Percentiles rank a stretch among this genome's conserved stretches.
phyloP scores from a whole-genome alignment of 2,797 vertebrate species.

The Ptychobarbus kaznakovi region DNA sequence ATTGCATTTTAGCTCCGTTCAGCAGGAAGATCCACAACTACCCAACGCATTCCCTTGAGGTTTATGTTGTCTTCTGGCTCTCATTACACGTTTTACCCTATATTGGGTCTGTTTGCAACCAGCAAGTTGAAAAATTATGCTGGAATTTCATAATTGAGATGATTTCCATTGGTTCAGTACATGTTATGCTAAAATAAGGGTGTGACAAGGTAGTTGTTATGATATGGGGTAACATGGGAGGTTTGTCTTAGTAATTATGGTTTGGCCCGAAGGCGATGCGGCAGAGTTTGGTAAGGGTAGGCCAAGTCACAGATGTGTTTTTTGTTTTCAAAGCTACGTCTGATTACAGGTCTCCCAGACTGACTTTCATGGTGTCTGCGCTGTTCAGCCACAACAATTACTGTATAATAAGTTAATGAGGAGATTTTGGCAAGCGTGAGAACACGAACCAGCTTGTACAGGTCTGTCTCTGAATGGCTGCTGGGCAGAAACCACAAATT shows the following conservation, averaged over 20 bases:
- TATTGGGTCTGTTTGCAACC: not conserved
- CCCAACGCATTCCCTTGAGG: constrained; percentile 1
- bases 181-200: constrained; percentile 39
- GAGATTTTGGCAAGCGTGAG: constrained; percentile 26
- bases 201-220: constrained; percentile 44
- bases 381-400: constrained; percentile 44
- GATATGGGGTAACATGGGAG: constrained; percentile 31
- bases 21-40: constrained; percentile 4
- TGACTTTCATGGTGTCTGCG: constrained; percentile 33
- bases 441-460: not conserved
- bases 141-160: constrained; percentile 18
- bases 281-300: constrained; percentile 33
- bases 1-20: not conserved
- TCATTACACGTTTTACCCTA: not conserved
- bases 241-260: constrained; percentile 50
- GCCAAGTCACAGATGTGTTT: constrained; percentile 29
- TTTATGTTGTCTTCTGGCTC: not conserved
- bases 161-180: constrained; percentile 28
- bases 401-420: constrained; percentile 32
- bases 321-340: constrained; percentile 47
- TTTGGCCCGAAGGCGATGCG: constrained; percentile 49
- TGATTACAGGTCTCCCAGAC: constrained; percentile 46
- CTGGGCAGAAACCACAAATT: constrained; percentile 57
- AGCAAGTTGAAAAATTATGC: constrained; percentile 2
- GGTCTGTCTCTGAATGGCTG: constrained; percentile 67